A percentile compares a stretch with the other conserved stretches of the same genome.
Conservation (phyloP, 37 sponge, comb jelly and placozoan species). For the Mnemiopsis leidyi region DNA sequence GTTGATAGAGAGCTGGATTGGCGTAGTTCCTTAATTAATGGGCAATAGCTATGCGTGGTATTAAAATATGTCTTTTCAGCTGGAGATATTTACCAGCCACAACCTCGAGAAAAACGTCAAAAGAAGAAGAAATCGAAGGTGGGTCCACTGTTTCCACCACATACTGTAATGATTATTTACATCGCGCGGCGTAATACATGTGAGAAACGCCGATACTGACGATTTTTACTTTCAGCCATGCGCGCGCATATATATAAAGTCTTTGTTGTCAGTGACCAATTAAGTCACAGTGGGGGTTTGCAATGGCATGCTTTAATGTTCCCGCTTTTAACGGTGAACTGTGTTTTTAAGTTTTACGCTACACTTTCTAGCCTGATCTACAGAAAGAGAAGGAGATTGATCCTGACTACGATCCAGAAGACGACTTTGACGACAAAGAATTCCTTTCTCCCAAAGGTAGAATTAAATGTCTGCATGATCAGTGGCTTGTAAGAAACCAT, state of each 20-base stretch:
- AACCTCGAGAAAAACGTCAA: conserved; percentile 13
- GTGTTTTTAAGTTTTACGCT: not conserved
- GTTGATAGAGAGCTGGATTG: too few relatives aligned
- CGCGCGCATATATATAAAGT: not conserved
- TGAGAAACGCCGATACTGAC: not conserved
- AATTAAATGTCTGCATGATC: too few relatives aligned
- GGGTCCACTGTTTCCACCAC: not conserved
- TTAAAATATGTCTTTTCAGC: not conserved
- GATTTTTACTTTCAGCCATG: not conserved
- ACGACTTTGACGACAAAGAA: conserved; percentile 45
- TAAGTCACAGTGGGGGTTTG: not conserved
- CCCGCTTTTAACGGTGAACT: not conserved
- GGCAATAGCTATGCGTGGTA: too few relatives aligned
- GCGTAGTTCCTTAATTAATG: too few relatives aligned
- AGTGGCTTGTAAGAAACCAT: too few relatives aligned
- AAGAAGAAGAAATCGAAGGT: conserved; percentile 54
- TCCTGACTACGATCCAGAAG: conserved; percentile 51
- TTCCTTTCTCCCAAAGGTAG: conserved; percentile 38
- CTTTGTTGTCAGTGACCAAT: not conserved
- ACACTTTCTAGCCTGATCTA: not conserved
- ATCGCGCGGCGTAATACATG: not conserved
- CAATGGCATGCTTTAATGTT: not conserved
- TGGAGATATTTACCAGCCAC: not conserved
- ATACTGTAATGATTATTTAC: not conserved
- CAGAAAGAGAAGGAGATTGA: conserved; percentile 47